Evolutionary conservation across 2,888 invertebrate genomes (phyloP), one percentile per base, ranked within the genome.

Genomic region (Xestoiulus laeticollis): DNA sequence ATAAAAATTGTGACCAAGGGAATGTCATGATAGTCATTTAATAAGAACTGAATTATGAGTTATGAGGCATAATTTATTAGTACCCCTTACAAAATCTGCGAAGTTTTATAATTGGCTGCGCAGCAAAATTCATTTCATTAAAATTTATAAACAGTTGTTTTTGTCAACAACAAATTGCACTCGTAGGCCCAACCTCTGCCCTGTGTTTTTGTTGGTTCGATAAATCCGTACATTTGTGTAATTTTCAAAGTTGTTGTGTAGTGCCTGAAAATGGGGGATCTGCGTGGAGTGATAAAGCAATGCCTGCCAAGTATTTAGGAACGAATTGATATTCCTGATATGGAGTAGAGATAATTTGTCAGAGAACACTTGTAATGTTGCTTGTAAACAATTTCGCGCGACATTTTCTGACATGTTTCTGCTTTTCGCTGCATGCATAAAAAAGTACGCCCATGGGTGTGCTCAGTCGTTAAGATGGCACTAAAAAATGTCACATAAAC

Each of bases 391-490:
- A 68, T 68, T 68, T 68, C 12, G 10, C 68, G 26, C 26, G 68
- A 68, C 68, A 68, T 68, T 68, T 68, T 68, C 68, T 68, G 68
- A 68, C 68, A 68, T 68, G 68, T 68, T 68, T 68, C 68, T n/a
- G 68, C 68, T 26, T 68, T 68, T 68, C 68, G 68, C 68, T 68
- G 68, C 68, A 26, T 26, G 68, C 68, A 68, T 68, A 68, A 68
- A 68, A 48, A 68, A 68, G 68, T 68, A 68, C 68, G 68, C 68
- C 68, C 68, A 68, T 68, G 68, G 68, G 68, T 68, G 68, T 68
- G 68, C 68, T 68, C 68, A 68, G 68, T 68, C 68, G 68, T 68
- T 68, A 68, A 68, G 68, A 68, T 68, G 68, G 68, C 68, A 68
- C 68, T 68, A 68, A 68, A 68, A 68, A 68, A 68, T 68, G 68